These are phyloP conservation scores for Anas acuta DNA, from an alignment of 2,797 vertebrate species.

Conservation along the genomic window DNA sequence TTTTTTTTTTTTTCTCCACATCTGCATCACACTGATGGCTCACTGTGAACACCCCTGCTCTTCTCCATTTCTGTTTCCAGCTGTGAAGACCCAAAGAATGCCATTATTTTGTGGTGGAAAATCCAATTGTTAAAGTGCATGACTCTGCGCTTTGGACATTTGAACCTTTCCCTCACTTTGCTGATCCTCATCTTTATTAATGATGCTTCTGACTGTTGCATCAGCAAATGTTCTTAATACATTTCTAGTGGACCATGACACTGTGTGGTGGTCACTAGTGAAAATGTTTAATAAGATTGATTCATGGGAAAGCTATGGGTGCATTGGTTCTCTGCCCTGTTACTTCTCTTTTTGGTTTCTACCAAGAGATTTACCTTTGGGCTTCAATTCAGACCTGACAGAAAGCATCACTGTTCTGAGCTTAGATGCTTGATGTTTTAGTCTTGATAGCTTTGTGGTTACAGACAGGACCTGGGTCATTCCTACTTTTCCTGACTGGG, in stretches of 20 bases:
- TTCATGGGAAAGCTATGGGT: background rate
- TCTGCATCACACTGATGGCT: background rate
- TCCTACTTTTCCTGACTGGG: background rate
- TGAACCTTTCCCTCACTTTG: background rate
- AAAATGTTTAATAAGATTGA: background rate
- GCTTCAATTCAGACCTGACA: background rate
- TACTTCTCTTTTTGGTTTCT: background rate
- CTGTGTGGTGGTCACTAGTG: background rate
- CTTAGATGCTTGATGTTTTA: background rate
- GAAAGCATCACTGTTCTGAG: background rate
- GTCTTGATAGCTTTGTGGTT: background rate
- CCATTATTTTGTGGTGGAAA: background rate
- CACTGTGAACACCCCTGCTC: background rate
- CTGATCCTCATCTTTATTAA: conserved; percentile 20
- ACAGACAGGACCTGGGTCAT: background rate
- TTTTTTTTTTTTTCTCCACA: background rate
- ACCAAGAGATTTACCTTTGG: background rate
- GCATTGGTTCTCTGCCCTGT: background rate
- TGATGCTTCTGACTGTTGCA: background rate
- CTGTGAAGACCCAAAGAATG: background rate
- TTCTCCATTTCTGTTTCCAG: background rate
- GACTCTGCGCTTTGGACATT: background rate
- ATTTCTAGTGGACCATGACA: background rate
- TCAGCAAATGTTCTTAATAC: background rate
- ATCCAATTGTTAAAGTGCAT: background rate